Percentiles rank a stretch among this genome's conserved stretches.
phyloP scores from a whole-genome alignment of 2,888 invertebrate genomes.

The Axea sp. region DNA sequence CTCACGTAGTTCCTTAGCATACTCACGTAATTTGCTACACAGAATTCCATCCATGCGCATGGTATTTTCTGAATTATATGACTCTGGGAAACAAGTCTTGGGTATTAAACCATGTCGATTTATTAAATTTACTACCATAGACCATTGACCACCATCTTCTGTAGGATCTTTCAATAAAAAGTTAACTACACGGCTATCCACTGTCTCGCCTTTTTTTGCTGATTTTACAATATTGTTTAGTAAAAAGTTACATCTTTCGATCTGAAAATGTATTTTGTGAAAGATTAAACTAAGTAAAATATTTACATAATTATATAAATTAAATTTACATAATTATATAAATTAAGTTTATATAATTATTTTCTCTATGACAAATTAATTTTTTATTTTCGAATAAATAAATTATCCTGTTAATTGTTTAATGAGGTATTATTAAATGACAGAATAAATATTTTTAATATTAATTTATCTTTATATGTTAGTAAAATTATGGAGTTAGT shows the following conservation, averaged over 20 bases:
- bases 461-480: too few relatives aligned
- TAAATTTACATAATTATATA: too few relatives aligned
- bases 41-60: conserved; percentile 88
- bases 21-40: conserved; percentile 92
- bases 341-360: too few relatives aligned
- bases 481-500: too few relatives aligned
- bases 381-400: too few relatives aligned
- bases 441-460: too few relatives aligned
- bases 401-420: too few relatives aligned
- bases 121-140: conserved; percentile 93
- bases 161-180: conserved; percentile 90
- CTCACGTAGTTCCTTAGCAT: conserved; percentile 86
- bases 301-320: too few relatives aligned
- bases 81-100: conserved; percentile 92
- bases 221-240: conserved; percentile 90
- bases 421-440: too few relatives aligned
- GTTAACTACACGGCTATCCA: conserved; percentile 89
- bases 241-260: conserved; percentile 92
- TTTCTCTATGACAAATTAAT: too few relatives aligned
- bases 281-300: too few relatives aligned
- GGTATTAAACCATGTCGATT: conserved; percentile 94
- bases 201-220: conserved; percentile 85
- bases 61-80: conserved; percentile 88
- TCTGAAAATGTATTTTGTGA: too few relatives aligned
- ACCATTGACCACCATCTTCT: conserved; percentile 94